Conservation (phyloP, 2,113 vertebrate genomes). For the Trichechus manatus region DNA sequence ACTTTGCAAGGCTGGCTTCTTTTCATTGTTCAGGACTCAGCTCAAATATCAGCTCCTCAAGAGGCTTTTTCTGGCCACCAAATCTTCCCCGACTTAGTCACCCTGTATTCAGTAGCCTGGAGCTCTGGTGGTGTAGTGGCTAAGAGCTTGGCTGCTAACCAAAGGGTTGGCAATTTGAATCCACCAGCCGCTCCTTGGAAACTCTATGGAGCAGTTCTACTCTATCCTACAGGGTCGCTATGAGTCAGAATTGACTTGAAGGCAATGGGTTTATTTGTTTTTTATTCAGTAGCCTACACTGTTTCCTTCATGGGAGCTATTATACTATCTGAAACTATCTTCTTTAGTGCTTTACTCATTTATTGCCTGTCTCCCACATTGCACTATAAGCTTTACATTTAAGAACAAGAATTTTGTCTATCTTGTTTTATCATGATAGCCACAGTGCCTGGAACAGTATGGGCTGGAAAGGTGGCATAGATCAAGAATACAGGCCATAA, state of each 20-base stretch:
- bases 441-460: fast-evolving
- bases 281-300: background rate
- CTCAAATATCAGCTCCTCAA: background rate
- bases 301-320: background rate
- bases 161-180: too few relatives aligned
- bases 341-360: background rate
- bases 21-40: background rate
- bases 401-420: background rate
- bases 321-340: background rate
- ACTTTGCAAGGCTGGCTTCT: background rate
- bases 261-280: too few relatives aligned
- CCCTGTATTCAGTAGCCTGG: too few relatives aligned
- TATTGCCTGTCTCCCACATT: background rate
- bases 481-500: background rate
- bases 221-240: too few relatives aligned
- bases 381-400: background rate
- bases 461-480: background rate
- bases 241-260: too few relatives aligned
- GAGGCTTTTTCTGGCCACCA: background rate
- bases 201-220: too few relatives aligned
- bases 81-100: fast-evolving
- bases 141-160: too few relatives aligned
- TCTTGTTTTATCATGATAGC: background rate
- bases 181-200: too few relatives aligned
- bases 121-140: too few relatives aligned